Evolutionary conservation across 2,797 vertebrate species (phyloP), one percentile per base, ranked within the genome.

Genomic region (Euthynnus affinis): DNA sequence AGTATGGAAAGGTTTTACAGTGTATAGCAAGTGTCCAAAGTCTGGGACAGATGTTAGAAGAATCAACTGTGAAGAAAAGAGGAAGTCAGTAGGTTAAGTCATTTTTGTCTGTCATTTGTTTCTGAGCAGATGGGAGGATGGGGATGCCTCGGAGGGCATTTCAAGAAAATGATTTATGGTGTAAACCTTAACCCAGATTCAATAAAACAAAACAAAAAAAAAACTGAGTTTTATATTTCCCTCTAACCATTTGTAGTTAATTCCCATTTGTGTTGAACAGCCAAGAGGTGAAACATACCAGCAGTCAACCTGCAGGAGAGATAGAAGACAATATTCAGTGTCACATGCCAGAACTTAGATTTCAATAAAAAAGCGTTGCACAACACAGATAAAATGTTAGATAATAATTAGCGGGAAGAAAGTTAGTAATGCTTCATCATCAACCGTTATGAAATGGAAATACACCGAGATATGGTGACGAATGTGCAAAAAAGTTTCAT

Each of bases 61-160:
- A 77, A 86, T 91, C 71, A 81, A 17, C 57, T 44, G 78, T 66
- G 69, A 76, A 74, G 80, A 77, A 67, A 49, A 66, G 84, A 89
- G 85, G 86, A 87, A 88, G 83, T 85, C 76, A 71, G 83, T 71
- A 74, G 84, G 61, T 85, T 63, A 76, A 88, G 85, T 88, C 62
- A 70, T 87, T 77, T 81, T 73, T 76, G 74, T 76, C 79, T 80
- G 77, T 86, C 77, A 32, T 77, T 79, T 74, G 87, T 82, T 85
- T 60, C 18, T 40, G 76, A 68, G 42, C 83, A 68, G 85, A 83
- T 76, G 88, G 81, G 84, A 87, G 81, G 81, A 81, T 58, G 75
- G 73, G 64, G 75, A 78, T 62, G 61, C 82, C 86, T 90, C 44
- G 0, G 42, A 77, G 83, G 69, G 64, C 74, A 58, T 82, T 88